Base-by-base conservation (phyloP, 2,888 invertebrate genomes). In the Lasius platythorax region DNA sequence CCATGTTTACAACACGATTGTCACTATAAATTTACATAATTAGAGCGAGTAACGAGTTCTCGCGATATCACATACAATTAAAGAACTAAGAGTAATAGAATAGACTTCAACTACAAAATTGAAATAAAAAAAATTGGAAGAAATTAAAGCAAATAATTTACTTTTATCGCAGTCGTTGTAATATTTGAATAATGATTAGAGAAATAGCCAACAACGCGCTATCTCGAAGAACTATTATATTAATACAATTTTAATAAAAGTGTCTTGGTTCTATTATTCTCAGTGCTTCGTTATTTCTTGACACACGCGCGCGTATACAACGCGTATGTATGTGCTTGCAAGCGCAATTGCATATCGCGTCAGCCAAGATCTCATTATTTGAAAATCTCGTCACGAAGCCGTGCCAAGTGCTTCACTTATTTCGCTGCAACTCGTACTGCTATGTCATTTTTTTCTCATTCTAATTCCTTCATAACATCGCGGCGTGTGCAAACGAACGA, bases 361-460 rank as follows among this genome's bases (percentile, higher is more conserved):
- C 37, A 53, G 78, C 87, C 87, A 88, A 85, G 83, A 82, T 85
- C 82, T 70, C 72, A 43, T 87, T 73, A 84, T 82, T 75, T 46
- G n/a, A 70, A 86, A 82, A 56, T 82, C 74, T 66, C 58, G 74
- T 82, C 73, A 61, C 58, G 73, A 81, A 81, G 58, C 63, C 81
- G 81, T 56, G 87, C 84, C 84, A 89, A 87, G 67, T 83, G 78
- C 63, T 68, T 82, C 33, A 76, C 30, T 64, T 67, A 79, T 79
- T 79, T 79, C 37, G 33, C 46, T 18, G 18, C 75, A 56, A 53
- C 30, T 63, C 66, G 73, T 74, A 67, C 58, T n/a, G n/a, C 33
- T 3, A n/a, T 6, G 23, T 40, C 73, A 50, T 63, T 82, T 63
- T n/a, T 73, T 76, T 67, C 79, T 63, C 53, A 30, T 43, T 83